A percentile compares a stretch with the other conserved stretches of the same genome.
Evolutionary conservation across 2,888 invertebrate species (phyloP).

Genomic region (Odontothrips loti): DNA sequence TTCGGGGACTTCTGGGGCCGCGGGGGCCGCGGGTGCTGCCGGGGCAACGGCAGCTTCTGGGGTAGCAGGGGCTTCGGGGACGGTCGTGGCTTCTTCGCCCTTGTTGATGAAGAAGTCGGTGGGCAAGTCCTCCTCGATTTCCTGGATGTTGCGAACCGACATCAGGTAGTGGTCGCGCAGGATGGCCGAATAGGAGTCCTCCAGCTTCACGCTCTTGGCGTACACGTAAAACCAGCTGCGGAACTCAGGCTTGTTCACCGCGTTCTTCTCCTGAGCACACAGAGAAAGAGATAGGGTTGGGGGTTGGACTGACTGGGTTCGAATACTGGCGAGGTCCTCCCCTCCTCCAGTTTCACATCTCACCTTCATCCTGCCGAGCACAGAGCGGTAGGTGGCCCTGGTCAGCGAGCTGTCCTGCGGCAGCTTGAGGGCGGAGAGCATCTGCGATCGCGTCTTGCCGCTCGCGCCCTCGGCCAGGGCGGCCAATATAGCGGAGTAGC

Average conservation of each 20-base stretch:
- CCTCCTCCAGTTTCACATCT: too few species aligned
- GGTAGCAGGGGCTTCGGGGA: slow-evolving; percentile 43
- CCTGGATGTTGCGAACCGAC: slow-evolving; percentile 48
- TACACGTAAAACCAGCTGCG: slow-evolving; percentile 65
- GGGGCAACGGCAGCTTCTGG: slow-evolving; percentile 44
- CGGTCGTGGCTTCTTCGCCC: slow-evolving; percentile 42
- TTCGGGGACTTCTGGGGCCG: slow-evolving; percentile 33
- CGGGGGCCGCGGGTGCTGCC: slow-evolving; percentile 36
- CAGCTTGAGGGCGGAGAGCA: slow-evolving; percentile 54
- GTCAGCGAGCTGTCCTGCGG: slow-evolving; percentile 52
- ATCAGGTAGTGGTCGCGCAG: slow-evolving; percentile 58
- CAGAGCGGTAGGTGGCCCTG: slow-evolving; percentile 51
- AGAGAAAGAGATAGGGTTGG: slow-evolving; percentile 27
- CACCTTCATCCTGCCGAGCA: slow-evolving; percentile 53
- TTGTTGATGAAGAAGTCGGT: slow-evolving; percentile 10
- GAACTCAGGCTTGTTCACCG: slow-evolving; percentile 55
- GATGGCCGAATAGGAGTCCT: slow-evolving; percentile 57
- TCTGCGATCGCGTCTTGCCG: slow-evolving; percentile 57
- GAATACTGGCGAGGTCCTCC: too few species aligned
- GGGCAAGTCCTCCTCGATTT: slow-evolving; percentile 37
- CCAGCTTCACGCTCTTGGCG: slow-evolving; percentile 57
- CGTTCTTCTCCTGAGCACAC: slow-evolving; percentile 39
- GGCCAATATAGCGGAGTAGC: slow-evolving; percentile 59
- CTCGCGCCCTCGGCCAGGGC: slow-evolving; percentile 60
- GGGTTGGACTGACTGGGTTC: too few species aligned